Evolutionary conservation across 2,113 vertebrate genomes (phyloP), one percentile per base, ranked within the genome.

Genomic region (Glareola pratincola): DNA sequence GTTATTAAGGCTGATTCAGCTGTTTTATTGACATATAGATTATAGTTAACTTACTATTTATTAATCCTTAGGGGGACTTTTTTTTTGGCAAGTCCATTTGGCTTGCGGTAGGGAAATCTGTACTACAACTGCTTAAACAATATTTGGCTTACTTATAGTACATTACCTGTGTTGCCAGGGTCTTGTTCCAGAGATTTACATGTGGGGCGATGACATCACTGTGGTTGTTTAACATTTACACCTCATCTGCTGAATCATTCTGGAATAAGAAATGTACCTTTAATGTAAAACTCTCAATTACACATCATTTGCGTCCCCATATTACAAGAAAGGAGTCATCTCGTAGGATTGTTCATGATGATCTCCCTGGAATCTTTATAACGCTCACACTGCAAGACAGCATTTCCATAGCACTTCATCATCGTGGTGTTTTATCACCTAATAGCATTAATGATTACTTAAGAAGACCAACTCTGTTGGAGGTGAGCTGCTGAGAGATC

Each of bases 221-320:
- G 50, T 27, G 34, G n/a, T 34, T 73, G n/a, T 76, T 84, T 71
- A 64, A 66, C 73, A 50, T 90, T 95, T 94, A 36, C 84, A 79
- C 92, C 57, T 97, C 96, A 91, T 96, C 80, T 95, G 80, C 95
- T 91, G 91, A 87, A 92, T 91, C 91, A 90, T 75, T 92, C 62
- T 92, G 73, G 69, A 82, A 53, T 43, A 60, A 87, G 34, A 92
- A 92, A 75, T 5, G 36, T 47, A 72, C 21, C 17, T 89, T 74
- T 59, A 64, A 47, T 66, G 41, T 71, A 23, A 86, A 88, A 62
- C 68, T 78, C 72, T 71, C 72, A 71, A 57, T 45, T 84, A 18
- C 62, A 91, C 57, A 64, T 85, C 41, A 17, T 87, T 57, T 82
- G 6, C 37, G 53, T 89, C 50, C 16, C 48, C 15, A 4, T 18